These are phyloP conservation scores for Drosophila asahinai DNA, from an alignment of 1,140 invertebrate genomes.

Conservation along the genomic window DNA sequence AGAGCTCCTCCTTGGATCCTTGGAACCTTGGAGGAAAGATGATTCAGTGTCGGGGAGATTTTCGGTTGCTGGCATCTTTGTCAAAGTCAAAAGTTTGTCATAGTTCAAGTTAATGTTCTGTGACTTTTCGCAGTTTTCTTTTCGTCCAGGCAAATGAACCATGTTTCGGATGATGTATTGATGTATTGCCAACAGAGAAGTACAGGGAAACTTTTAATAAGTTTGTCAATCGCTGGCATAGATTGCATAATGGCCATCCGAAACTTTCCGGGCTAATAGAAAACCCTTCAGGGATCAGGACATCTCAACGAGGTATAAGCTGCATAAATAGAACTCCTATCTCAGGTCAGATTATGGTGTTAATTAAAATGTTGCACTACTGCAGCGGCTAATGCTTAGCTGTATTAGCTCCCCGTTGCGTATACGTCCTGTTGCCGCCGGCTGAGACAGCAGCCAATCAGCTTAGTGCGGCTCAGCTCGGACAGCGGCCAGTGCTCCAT, in stretches of 20 bases:
- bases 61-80: slow-evolving; percentile 63
- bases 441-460: slow-evolving; percentile 51
- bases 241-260: slow-evolving; percentile 33
- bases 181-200: slow-evolving; percentile 54
- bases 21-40: slow-evolving; percentile 4
- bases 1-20: background rate
- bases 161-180: slow-evolving; percentile 66
- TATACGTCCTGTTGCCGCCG: slow-evolving; percentile 60
- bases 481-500: slow-evolving; percentile 21
- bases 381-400: slow-evolving; percentile 59
- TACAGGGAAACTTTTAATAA: slow-evolving; percentile 69
- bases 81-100: slow-evolving; percentile 81
- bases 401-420: slow-evolving; percentile 44
- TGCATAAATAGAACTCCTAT: background rate
- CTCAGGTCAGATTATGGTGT: slow-evolving; percentile 13
- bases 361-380: slow-evolving; percentile 72
- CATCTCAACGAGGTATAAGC: too few species aligned
- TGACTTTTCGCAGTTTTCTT: slow-evolving; percentile 75
- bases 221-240: slow-evolving; percentile 65
- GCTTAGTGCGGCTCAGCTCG: slow-evolving; percentile 71
- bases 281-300: background rate
- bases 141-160: slow-evolving; percentile 68
- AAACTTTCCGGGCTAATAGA: slow-evolving; percentile 40
- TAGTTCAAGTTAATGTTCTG: slow-evolving; percentile 83
- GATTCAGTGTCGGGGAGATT: slow-evolving; percentile 47